Percentiles rank a stretch among this genome's conserved stretches.
phyloP scores from a whole-genome alignment of 2,888 invertebrate species.

The Hypomecis atomaria region DNA sequence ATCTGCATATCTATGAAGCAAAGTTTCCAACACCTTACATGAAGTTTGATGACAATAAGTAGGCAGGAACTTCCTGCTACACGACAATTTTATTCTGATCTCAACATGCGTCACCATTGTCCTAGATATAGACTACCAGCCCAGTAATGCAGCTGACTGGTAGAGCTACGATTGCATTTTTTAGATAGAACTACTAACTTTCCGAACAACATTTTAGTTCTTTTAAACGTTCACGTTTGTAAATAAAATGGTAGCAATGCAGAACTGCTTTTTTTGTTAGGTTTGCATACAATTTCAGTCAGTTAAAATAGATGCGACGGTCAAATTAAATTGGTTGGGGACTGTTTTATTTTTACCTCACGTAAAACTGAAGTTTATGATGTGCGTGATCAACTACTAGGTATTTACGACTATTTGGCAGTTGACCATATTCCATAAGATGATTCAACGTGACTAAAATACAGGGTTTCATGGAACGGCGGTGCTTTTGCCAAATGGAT shows the following conservation, averaged over 20 bases:
- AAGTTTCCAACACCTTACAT: slow-evolving; percentile 11
- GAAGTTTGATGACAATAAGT: slow-evolving; percentile 2
- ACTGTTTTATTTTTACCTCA: slow-evolving; percentile 30
- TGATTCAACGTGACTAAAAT: slow-evolving; percentile 1
- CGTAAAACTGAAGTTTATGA: slow-evolving; percentile 28
- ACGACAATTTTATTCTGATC: slow-evolving; percentile 18
- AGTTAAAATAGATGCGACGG: slow-evolving; percentile 8
- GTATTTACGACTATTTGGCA: slow-evolving; percentile 9
- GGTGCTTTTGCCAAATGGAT: too few species aligned
- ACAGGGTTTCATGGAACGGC: background rate
- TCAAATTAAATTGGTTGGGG: slow-evolving; percentile 15
- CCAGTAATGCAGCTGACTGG: background rate
- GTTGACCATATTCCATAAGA: background rate
- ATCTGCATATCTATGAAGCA: slow-evolving; percentile 17
- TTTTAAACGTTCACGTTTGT: background rate
- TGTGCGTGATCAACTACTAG: slow-evolving; percentile 15
- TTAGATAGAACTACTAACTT: background rate
- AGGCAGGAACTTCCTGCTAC: slow-evolving; percentile 13
- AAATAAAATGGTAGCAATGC: background rate
- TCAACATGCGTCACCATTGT: slow-evolving; percentile 1
- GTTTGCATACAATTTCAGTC: slow-evolving; percentile 12
- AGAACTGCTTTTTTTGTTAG: background rate
- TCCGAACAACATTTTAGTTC: background rate
- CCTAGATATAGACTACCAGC: background rate
- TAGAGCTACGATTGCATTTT: background rate